Evolutionary conservation across 2,113 vertebrate genomes (phyloP).

Genomic region (Tichodroma muraria): DNA sequence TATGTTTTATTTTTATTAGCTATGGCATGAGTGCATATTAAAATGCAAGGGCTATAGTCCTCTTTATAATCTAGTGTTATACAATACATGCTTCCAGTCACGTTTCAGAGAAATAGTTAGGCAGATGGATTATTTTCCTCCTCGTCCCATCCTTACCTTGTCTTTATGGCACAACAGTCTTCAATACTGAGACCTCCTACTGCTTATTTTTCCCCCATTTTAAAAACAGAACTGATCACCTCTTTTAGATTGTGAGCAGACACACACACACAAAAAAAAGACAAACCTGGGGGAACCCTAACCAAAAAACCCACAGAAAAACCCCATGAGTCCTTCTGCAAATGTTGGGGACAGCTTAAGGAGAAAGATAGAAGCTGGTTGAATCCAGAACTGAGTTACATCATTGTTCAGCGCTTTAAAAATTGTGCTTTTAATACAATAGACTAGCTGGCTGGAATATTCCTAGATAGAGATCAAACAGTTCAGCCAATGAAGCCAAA

Average conservation of each 20-base stretch:
- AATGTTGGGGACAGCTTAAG: neutral
- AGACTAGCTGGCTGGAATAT: neutral
- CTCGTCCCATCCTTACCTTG: neutral
- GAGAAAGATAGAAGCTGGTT: neutral
- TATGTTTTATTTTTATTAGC: neutral
- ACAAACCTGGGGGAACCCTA: neutral
- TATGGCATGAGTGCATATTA: neutral
- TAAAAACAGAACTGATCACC: neutral
- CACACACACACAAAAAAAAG: too few species aligned
- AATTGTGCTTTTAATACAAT: neutral
- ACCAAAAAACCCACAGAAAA: neutral
- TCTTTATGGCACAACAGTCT: neutral
- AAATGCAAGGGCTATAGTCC: neutral
- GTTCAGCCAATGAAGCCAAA: neutral
- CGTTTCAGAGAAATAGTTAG: neutral
- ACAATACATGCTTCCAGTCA: neutral
- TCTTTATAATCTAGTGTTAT: neutral
- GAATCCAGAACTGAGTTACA: neutral
- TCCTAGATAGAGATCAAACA: neutral
- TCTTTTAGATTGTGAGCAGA: neutral
- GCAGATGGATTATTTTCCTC: neutral
- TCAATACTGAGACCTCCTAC: neutral
- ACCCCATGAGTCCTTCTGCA: neutral
- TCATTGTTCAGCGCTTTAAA: neutral
- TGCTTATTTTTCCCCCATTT: neutral